Conservation (phyloP, 1,140 invertebrate genomes). For the Pectinophora gossypiella region DNA sequence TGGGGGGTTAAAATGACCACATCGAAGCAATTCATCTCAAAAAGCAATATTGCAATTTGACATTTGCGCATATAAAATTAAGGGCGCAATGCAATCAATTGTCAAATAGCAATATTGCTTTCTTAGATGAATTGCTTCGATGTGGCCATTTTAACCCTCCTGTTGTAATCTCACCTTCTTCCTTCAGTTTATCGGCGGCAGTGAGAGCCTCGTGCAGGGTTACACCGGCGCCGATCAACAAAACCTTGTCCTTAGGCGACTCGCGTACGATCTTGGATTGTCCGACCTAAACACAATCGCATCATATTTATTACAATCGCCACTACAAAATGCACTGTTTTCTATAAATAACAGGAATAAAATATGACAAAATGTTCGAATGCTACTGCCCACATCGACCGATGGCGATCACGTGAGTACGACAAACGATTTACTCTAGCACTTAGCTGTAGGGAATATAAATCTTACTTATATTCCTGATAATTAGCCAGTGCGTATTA, state of each 20-base stretch:
- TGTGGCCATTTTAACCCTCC: too few relatives aligned
- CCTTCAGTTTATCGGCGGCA: constrained; percentile 86
- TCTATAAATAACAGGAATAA: constrained; percentile 10
- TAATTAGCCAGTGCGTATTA: too few relatives aligned
- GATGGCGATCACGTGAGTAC: constrained; percentile 34
- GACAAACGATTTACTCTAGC: constrained; percentile 31
- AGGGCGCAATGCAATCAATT: too few relatives aligned
- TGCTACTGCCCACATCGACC: constrained; percentile 36
- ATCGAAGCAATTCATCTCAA: too few relatives aligned
- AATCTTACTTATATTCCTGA: too few relatives aligned
- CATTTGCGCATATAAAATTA: too few relatives aligned
- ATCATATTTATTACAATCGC: too few relatives aligned
- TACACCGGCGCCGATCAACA: constrained; percentile 94
- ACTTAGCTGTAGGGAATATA: too few relatives aligned
- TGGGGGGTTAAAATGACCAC: too few relatives aligned
- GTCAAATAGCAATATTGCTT: too few relatives aligned
- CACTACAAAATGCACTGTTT: background rate
- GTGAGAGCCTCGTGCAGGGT: constrained; percentile 94
- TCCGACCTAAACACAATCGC: constrained; percentile 76
- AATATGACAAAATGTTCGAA: constrained; percentile 16
- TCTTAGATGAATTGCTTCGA: too few relatives aligned
- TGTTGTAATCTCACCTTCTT: constrained; percentile 67
- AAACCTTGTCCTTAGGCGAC: constrained; percentile 84
- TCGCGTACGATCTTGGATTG: constrained; percentile 88
- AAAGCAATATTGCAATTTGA: too few relatives aligned